Conservation (phyloP, 2,888 invertebrate species). For the Patella pellucida region DNA sequence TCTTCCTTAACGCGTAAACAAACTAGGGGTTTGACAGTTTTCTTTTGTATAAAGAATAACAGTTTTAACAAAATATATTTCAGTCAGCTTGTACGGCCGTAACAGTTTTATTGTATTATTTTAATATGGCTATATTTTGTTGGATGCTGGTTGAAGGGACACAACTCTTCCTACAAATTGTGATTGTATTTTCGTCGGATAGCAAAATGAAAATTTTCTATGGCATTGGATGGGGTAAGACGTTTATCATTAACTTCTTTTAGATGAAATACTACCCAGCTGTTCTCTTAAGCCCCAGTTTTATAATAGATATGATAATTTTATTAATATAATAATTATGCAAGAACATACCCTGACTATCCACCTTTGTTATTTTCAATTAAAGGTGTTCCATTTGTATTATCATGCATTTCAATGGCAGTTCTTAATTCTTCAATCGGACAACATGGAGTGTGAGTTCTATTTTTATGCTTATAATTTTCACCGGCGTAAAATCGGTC, state of each 20-base stretch:
- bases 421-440: constrained; percentile 13
- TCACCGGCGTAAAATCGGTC: background rate
- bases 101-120: constrained; percentile 44
- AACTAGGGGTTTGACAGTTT: no score
- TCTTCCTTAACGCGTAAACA: no score
- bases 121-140: constrained; percentile 41
- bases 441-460: constrained; percentile 21
- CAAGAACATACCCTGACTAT: background rate
- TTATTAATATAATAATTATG: background rate
- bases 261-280: no score
- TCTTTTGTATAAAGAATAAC: no score
- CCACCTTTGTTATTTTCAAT: background rate
- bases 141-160: constrained; percentile 49
- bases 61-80: background rate
- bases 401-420: background rate
- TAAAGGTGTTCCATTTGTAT: constrained; percentile 16
- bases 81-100: constrained; percentile 45
- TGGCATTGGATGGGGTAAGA: constrained; percentile 46
- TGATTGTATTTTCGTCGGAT: constrained; percentile 18
- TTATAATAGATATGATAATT: background rate
- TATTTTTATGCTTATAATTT: background rate
- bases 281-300: background rate
- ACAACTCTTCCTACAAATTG: constrained; percentile 36
- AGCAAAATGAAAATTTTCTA: constrained; percentile 17
- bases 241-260: background rate